Evolutionary conservation across 2,888 invertebrate species (phyloP).

Genomic region (Resseliella maxima): DNA sequence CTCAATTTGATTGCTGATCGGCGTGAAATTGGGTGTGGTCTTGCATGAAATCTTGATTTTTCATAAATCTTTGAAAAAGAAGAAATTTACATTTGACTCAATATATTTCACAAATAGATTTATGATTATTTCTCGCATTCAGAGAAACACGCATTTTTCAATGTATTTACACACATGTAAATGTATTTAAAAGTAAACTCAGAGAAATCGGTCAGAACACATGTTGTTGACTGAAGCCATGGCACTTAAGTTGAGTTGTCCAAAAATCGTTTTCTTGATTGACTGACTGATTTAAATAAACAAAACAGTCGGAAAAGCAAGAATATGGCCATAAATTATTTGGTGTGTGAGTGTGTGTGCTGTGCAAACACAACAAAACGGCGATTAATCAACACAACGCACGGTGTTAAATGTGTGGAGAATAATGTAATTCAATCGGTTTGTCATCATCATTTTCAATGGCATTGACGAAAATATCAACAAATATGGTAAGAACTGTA

Average conservation of each 20-base stretch:
- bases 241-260: background rate
- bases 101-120: background rate
- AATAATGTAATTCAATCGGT: background rate
- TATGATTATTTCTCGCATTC: background rate
- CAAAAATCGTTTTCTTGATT: background rate
- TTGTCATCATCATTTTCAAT: background rate
- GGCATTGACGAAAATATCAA: background rate
- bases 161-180: too few species aligned
- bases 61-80: constrained; percentile 2
- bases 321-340: background rate
- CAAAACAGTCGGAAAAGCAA: background rate
- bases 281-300: background rate
- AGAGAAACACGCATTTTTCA: background rate
- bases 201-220: background rate
- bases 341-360: too few species aligned
- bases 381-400: constrained; percentile 40
- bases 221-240: background rate
- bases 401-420: background rate
- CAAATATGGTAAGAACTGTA: background rate
- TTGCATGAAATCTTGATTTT: background rate
- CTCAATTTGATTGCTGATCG: background rate
- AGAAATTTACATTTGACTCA: background rate
- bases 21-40: constrained; percentile 2
- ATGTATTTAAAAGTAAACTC: background rate
- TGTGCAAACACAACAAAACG: background rate